A percentile compares a stretch with the other conserved stretches of the same genome.
phyloP scores from a whole-genome alignment of 2,888 invertebrate species.

The Eristalis arbustorum region DNA sequence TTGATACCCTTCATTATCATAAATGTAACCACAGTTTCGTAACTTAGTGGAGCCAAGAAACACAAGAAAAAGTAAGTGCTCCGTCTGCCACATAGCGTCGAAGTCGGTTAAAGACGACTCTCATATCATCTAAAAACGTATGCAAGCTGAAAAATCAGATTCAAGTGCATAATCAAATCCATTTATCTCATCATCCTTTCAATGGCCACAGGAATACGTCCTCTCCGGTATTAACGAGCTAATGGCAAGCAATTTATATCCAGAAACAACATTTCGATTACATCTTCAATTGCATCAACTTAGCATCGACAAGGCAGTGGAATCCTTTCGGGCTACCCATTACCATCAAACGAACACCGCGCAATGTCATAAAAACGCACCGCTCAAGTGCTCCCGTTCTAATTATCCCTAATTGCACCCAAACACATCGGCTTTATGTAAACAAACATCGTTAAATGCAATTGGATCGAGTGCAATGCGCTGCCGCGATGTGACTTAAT shows the following conservation, averaged over 20 bases:
- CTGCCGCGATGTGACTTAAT: conserved; percentile 51
- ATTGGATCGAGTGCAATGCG: conserved; percentile 61
- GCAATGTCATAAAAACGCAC: conserved; percentile 48
- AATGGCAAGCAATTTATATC: conserved; percentile 48
- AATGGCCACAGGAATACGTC: not conserved
- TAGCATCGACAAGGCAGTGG: conserved; percentile 35
- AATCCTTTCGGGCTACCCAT: conserved; percentile 7
- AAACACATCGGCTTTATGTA: conserved; percentile 59
- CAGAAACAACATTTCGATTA: conserved; percentile 22
- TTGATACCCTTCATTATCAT: no score
- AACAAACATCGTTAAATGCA: conserved; percentile 63
- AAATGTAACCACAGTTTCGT: no score
- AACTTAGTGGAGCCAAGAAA: no score
- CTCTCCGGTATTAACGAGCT: conserved; percentile 44
- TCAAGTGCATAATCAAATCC: not conserved
- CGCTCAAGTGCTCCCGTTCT: conserved; percentile 42
- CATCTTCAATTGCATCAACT: conserved; percentile 40
- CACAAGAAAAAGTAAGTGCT: no score
- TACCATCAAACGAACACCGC: conserved; percentile 52
- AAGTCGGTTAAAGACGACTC: not conserved
- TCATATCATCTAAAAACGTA: not conserved
- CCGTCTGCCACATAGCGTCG: not conserved
- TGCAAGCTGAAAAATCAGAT: not conserved
- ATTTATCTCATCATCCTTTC: not conserved
- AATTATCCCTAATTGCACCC: conserved; percentile 66